phyloP scores from a whole-genome alignment of 1,140 invertebrate genomes.

The Neodiprion lecontei region DNA sequence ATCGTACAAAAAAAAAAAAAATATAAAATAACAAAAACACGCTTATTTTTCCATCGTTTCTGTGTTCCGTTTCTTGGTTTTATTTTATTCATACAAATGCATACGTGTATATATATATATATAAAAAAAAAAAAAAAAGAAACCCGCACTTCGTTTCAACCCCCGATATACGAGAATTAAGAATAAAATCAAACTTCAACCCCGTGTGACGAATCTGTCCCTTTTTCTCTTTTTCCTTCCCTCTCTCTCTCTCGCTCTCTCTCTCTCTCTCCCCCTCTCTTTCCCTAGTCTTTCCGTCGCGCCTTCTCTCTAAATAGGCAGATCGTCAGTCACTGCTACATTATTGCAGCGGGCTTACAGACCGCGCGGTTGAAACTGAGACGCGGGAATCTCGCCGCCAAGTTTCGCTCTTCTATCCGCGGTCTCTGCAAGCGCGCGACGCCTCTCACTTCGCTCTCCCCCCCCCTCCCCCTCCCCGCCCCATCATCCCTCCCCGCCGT shows the following conservation, averaged over 20 bases:
- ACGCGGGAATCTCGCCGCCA: conserved; percentile 11
- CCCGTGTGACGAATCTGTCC: background rate
- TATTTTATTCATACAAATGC: too few relatives aligned
- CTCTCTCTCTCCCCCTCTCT: background rate
- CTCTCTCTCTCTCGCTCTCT: conserved; percentile 3
- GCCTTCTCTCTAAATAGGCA: background rate
- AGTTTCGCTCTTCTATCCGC: conserved; percentile 21
- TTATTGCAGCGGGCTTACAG: conserved; percentile 7
- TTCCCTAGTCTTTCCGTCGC: background rate
- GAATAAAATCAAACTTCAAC: too few relatives aligned
- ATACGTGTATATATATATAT: too few relatives aligned
- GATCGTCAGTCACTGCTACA: background rate
- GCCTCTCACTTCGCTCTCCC: conserved; percentile 23
- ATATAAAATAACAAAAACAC: too few relatives aligned
- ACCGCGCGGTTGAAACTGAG: conserved; percentile 44
- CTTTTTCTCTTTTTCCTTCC: background rate
- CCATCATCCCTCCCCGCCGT: conserved; percentile 2
- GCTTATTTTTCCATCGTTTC: too few relatives aligned
- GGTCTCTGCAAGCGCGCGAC: conserved; percentile 20
- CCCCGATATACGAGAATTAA: too few relatives aligned
- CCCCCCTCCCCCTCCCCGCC: background rate
- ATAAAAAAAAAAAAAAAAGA: too few relatives aligned
- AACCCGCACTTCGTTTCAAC: too few relatives aligned
- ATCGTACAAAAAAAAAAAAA: too few relatives aligned
- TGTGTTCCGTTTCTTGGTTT: too few relatives aligned